Base-by-base conservation (phyloP, 2,113 vertebrate genomes). In the Chamaea fasciata region DNA sequence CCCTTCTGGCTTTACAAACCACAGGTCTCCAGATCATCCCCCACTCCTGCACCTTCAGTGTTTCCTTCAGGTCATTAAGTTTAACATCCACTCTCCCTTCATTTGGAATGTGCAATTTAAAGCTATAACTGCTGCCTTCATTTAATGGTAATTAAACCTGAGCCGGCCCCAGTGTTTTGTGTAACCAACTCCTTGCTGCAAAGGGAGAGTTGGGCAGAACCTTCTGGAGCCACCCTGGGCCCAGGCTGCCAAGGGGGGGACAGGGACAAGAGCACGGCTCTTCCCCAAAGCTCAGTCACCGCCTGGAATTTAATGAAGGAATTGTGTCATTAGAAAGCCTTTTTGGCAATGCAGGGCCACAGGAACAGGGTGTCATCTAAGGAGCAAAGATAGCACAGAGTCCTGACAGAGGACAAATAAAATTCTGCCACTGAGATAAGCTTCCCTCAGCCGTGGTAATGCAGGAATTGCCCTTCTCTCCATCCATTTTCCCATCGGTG, bases 11-110 rank as follows among this genome's bases (percentile, higher is more conserved):
- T 81, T 42, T 35, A 18, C 42, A 62, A 85, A 53, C 79, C 79
- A 28, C 5, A 1, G n/a, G 33, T 35, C 83, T 52, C 68, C 20
- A 78, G 55, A 63, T 81, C 71, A 67, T 28, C 15, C 63, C 59
- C 41, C 3, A 0, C 9, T 62, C 50, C 89, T 71, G 46, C 60
- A 74, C 83, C 94, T 80, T 39, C 53, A 95, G 68, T 44, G 84
- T 63, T 97, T 90, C 95, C 95, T 97, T 67, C 92, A 95, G 96
- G 91, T 92, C 97, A 95, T 93, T 86, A 96, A 96, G 91, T 82
- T 92, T 94, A 92, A 85, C 93, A 96, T 85, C 95, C 94, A 47
- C 95, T 95, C 97, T 96, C 90, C 92, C 95, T 96, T 96, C 95
- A 95, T 94, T 94, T 86, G 60, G 93, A 93, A 97, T 92, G 97